phyloP scores from a whole-genome alignment of 2,888 invertebrate genomes.

The Drosophila stalkeri region DNA sequence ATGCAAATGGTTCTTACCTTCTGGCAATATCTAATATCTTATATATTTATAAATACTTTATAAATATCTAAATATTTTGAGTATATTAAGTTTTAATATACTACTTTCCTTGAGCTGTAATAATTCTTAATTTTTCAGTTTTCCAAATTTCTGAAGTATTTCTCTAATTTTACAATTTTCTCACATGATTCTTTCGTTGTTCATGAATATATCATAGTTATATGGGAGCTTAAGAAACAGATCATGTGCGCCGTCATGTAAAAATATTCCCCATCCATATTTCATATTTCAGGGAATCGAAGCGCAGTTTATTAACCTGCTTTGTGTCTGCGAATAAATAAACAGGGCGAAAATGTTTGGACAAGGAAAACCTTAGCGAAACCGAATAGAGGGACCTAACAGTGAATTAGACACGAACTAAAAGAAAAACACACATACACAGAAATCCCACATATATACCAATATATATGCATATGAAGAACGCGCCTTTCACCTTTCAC shows the following conservation, averaged over 20 bases:
- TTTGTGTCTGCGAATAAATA: constrained; percentile 8
- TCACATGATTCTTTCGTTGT: neutral
- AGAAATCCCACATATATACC: constrained; percentile 12
- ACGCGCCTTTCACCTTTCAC: constrained; percentile 78
- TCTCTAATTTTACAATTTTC: neutral
- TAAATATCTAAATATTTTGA: too few relatives aligned
- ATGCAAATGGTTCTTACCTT: too few relatives aligned
- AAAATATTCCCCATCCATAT: neutral
- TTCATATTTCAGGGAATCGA: neutral
- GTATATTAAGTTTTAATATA: too few relatives aligned
- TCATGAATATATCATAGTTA: neutral
- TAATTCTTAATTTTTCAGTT: too few relatives aligned
- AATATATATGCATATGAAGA: constrained; percentile 10
- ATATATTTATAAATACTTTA: too few relatives aligned
- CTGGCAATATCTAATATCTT: too few relatives aligned
- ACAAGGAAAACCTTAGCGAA: constrained; percentile 23
- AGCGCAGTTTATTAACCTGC: constrained; percentile 55
- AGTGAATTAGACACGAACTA: constrained; percentile 50
- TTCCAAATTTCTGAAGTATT: neutral
- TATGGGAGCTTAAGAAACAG: neutral
- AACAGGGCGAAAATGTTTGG: constrained; percentile 17
- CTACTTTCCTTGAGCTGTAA: too few relatives aligned
- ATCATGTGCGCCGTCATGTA: neutral
- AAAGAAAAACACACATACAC: neutral
- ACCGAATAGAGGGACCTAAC: constrained; percentile 21